Evolutionary conservation across 2,888 invertebrate species (phyloP).

Genomic region (Heliconius hortense): DNA sequence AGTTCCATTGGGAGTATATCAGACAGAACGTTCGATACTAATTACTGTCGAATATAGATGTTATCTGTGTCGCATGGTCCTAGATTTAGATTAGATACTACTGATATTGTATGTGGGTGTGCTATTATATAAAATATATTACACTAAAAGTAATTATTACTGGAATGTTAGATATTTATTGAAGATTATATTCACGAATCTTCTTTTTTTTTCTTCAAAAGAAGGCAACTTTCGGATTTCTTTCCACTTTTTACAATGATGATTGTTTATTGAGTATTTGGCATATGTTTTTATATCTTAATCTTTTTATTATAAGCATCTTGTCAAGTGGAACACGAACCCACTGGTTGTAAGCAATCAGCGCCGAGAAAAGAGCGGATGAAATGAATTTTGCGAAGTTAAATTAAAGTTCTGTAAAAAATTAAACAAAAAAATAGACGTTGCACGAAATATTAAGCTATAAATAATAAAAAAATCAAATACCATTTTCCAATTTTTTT

Average conservation of each 20-base stretch:
- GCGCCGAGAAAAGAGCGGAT: too few species aligned
- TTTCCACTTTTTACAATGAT: neutral
- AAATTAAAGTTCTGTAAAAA: too few species aligned
- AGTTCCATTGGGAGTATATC: neutral
- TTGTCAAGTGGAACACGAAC: too few species aligned
- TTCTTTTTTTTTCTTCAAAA: too few species aligned
- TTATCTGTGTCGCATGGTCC: constrained; percentile 2
- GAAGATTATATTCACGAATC: constrained; percentile 3
- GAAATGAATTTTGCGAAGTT: too few species aligned
- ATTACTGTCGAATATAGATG: constrained; percentile 3
- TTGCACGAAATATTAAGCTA: too few species aligned
- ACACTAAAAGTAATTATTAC: neutral
- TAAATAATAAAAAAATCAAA: too few species aligned
- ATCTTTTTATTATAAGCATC: too few species aligned
- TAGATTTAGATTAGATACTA: neutral
- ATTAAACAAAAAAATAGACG: too few species aligned
- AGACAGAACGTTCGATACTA: constrained; percentile 7
- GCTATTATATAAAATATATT: neutral
- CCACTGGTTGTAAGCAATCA: too few species aligned
- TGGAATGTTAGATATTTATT: neutral
- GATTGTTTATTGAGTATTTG: neutral
- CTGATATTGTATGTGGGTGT: neutral
- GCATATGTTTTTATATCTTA: too few species aligned
- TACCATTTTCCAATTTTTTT: too few species aligned
- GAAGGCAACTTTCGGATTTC: neutral